Base-by-base conservation (phyloP, 2,113 vertebrate genomes). In the Sylvia atricapilla region DNA sequence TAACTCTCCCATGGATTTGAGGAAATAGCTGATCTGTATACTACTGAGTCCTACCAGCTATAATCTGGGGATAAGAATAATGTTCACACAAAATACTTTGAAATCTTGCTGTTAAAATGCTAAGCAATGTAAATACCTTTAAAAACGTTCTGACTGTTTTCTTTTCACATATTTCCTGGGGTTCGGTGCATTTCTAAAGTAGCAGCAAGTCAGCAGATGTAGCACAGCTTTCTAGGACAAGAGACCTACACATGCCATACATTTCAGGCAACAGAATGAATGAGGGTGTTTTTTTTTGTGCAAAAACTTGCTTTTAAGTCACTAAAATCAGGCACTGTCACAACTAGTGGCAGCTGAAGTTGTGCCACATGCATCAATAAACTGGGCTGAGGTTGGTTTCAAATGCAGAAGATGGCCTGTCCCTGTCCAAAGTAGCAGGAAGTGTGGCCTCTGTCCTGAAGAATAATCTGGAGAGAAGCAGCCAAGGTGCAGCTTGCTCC, bases 301-400 rank as follows among this genome's bases (percentile, higher is more conserved):
- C 44, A 64, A 63, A 63, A 79, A 56, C 6, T 3, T 90, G 30
- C 27, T 76, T 72, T 76, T 60, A 19, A n/a, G 46, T 89, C 46
- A 35, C 7, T 28, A 4, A 37, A 76, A 76, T 24, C 18, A 50
- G 63, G 41, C 18, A 39, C 27, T 35, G 39, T 27, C 75, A 28
- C 28, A 82, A 5, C 11, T 3, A 2, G 22, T 46, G 18, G 11
- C 28, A 49, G 55, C 20, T 2, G 5, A 67, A 81, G 13, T 31
- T 67, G 60, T 16, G 17, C 7, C 6, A 43, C 0, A 0, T 12
- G 6, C 3, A 2, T 15, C 37, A 24, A 27, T 7, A 22, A 77
- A 27, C 15, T 37, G 31, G 35, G 39, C n/a, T 68, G 47, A 72
- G 35, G 21, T 56, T 76, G 27, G 9, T 52, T 76, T 67, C 39